Evolutionary conservation across 2,888 invertebrate genomes (phyloP).

Genomic region (Eupeodes luniger): DNA sequence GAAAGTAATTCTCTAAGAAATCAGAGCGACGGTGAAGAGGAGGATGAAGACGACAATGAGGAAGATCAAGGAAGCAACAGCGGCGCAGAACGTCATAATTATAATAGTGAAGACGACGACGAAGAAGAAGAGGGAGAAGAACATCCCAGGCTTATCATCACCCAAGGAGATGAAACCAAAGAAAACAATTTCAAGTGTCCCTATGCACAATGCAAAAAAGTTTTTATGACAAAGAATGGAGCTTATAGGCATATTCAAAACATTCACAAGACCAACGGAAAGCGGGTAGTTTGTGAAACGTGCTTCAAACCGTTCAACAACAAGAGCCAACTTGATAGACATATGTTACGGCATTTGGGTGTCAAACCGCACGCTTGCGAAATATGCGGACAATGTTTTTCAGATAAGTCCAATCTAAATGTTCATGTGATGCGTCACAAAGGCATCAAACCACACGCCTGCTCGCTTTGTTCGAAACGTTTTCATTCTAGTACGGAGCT

Average conservation of each 20-base stretch:
- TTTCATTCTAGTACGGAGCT: conserved; percentile 77
- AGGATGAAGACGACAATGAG: not conserved
- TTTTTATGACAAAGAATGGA: conserved; percentile 42
- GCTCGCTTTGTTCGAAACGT: conserved; percentile 80
- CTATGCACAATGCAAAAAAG: conserved; percentile 26
- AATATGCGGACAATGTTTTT: conserved; percentile 81
- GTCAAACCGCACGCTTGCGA: conserved; percentile 78
- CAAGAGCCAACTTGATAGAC: conserved; percentile 32
- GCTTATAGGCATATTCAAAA: conserved; percentile 47
- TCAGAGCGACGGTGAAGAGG: not conserved
- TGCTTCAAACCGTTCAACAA: conserved; percentile 52
- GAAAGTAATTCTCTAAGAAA: not conserved
- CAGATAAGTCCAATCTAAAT: conserved; percentile 81
- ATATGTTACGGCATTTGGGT: conserved; percentile 56
- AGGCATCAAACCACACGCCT: conserved; percentile 81
- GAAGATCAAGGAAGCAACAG: not conserved
- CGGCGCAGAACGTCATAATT: not conserved
- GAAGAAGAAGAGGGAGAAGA: conserved; percentile 17
- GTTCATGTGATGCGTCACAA: conserved; percentile 81
- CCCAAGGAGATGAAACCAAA: conserved; percentile 17
- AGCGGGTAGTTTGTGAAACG: conserved; percentile 25
- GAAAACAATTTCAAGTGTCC: conserved; percentile 42
- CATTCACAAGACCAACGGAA: not conserved
- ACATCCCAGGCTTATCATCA: not conserved
- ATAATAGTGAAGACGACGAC: conserved; percentile 13